Percentiles rank a stretch among this genome's conserved stretches.
Evolutionary conservation across 1,140 invertebrate species (phyloP).

Genomic region (Leptopilina clavipes): DNA sequence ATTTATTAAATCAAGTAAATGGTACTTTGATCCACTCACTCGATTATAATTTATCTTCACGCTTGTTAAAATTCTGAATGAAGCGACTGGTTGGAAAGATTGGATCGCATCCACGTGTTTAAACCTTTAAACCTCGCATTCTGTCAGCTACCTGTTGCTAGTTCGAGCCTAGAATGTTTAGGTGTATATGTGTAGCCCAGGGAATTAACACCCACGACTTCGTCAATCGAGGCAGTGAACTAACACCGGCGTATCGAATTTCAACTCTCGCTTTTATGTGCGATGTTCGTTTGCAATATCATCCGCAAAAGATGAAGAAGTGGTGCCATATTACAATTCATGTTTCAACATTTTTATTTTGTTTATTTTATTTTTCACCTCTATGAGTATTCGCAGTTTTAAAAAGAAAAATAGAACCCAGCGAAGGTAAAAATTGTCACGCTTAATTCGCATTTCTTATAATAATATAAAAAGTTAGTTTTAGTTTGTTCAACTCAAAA

Average conservation of each 20-base stretch:
- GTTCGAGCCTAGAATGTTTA: slow-evolving; percentile 6
- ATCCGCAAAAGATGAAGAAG: slow-evolving; percentile 7
- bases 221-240: not conserved
- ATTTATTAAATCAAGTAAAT: slow-evolving; percentile 23
- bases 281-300: slow-evolving; percentile 10
- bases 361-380: too few species aligned
- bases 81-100: slow-evolving; percentile 27
- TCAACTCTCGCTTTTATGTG: slow-evolving; percentile 18
- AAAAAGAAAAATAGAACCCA: too few species aligned
- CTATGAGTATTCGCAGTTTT: too few species aligned
- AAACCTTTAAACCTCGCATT: slow-evolving; percentile 19
- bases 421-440: too few species aligned
- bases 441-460: too few species aligned
- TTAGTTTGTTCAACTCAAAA: too few species aligned
- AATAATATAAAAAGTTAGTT: too few species aligned
- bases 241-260: slow-evolving; percentile 7
- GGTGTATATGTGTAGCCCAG: not conserved
- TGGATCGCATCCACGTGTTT: slow-evolving; percentile 18
- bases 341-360: not conserved
- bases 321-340: slow-evolving; percentile 3
- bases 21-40: not conserved
- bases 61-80: slow-evolving; percentile 26
- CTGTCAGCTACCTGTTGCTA: slow-evolving; percentile 31
- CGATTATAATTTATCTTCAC: slow-evolving; percentile 22
- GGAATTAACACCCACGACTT: slow-evolving; percentile 22